Percentiles rank a stretch among this genome's conserved stretches.
Evolutionary conservation across 2,113 vertebrate species (phyloP).

Genomic region (Notothenia coriiceps): DNA sequence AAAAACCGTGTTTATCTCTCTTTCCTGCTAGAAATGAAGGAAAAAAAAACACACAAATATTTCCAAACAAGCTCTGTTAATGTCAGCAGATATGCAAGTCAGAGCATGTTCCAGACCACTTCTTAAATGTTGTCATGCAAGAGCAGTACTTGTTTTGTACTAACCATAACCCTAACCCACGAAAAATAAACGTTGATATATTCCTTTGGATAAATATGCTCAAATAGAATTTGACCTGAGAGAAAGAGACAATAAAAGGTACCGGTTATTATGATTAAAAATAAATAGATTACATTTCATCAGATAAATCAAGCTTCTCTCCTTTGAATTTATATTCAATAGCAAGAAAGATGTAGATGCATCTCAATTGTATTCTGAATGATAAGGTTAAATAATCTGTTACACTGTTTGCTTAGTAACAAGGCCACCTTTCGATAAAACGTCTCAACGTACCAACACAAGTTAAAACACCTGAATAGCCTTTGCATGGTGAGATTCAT

Average conservation of each 20-base stretch:
- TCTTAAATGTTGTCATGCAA: no score
- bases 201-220: no score
- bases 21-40: no score
- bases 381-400: neutral
- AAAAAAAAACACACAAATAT: no score
- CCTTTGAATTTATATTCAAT: neutral
- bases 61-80: neutral
- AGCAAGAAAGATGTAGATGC: neutral
- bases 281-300: neutral
- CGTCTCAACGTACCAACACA: neutral
- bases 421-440: neutral
- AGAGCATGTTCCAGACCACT: neutral
- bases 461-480: slow-evolving; percentile 3
- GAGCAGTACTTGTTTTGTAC: no score
- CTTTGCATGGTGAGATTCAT: slow-evolving; percentile 31
- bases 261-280: neutral
- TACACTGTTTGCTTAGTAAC: neutral
- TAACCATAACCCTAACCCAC: no score
- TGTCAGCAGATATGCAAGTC: neutral
- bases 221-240: neutral
- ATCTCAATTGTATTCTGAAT: neutral
- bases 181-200: no score
- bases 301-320: neutral
- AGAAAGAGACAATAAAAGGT: neutral
- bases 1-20: no score